Evolutionary conservation across 2,888 invertebrate species (phyloP), one percentile per base, ranked within the genome.

Genomic region (Orthosia gothica): DNA sequence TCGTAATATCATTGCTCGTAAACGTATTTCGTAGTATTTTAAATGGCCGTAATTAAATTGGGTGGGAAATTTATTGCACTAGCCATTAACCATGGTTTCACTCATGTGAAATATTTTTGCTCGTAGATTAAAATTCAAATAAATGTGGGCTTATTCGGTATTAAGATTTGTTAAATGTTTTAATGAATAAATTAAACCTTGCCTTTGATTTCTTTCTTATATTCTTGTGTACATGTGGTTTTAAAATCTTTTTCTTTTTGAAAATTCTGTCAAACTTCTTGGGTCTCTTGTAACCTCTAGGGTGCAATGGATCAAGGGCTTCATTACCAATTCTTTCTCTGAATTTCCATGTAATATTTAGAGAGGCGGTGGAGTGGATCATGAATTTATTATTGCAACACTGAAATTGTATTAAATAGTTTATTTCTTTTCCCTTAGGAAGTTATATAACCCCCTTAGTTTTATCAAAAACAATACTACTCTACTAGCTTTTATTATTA

Each of bases 21-120:
- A 85, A 83, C 68, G 70, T 73, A 79, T 83, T 75, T 79, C 76
- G 86, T 83, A 74, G 76, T 85, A 85, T 79, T 83, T 84, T 83
- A 85, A 85, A 85, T 79, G 75, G 75, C 63, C 55, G 75, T 85
- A 83, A 85, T 83, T 83, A 85, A 85, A 83, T 71, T 85, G 80
- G 86, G 73, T 73, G 55, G 68, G 61, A 79, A 83, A 83, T 83
- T 85, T 83, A 85, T 85, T 83, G 74, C 80, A 83, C 71, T 83
- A 74, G 74, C 70, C 69, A 79, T 85, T 83, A 85, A 72, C 59
- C 63, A 85, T 76, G 83, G 83, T 76, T 83, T 61, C 50, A 57
- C 59, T 84, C 69, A 74, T 70, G 65, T 83, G 73, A 65, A 75
- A 68, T 72, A 74, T 70, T 73, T 82, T 78, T 62, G 55, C 59